A percentile compares a stretch with the other conserved stretches of the same genome.
These are phyloP conservation scores for Lithobates sylvaticus DNA, from an alignment of 2,797 vertebrate genomes.

Conservation along the genomic window DNA sequence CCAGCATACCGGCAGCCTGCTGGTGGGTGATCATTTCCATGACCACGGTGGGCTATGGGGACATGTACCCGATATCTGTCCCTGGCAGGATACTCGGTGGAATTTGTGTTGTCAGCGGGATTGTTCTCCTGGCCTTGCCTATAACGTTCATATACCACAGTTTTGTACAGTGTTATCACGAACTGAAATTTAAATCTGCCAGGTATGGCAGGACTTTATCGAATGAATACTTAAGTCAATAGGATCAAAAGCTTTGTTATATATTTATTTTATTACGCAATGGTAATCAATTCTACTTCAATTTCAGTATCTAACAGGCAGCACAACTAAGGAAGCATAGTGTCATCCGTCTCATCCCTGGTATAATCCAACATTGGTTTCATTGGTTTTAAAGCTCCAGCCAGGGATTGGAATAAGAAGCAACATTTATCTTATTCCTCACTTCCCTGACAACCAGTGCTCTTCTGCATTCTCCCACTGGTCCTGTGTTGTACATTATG, in stretches of 20 bases:
- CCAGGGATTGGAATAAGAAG: too few species aligned
- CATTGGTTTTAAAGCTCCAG: too few species aligned
- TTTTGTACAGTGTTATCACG: slow-evolving; percentile 98
- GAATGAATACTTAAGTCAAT: slow-evolving; percentile 85
- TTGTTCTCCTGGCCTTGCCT: slow-evolving; percentile 94
- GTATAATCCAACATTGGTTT: too few species aligned
- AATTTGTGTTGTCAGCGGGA: slow-evolving; percentile 97
- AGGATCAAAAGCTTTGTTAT: slow-evolving; percentile 52
- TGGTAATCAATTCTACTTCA: slow-evolving; percentile 14
- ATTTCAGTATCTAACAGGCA: background rate
- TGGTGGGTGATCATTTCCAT: slow-evolving; percentile 99
- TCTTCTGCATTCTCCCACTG: too few species aligned
- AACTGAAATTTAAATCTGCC: slow-evolving; percentile 94
- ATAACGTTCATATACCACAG: slow-evolving; percentile 99
- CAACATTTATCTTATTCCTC: too few species aligned
- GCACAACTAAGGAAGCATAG: background rate
- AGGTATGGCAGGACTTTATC: slow-evolving; percentile 90
- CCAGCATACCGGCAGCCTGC: slow-evolving; percentile 97
- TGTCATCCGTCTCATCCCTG: background rate
- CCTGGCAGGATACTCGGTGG: slow-evolving; percentile 96
- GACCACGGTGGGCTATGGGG: slow-evolving; percentile 98
- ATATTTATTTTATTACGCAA: slow-evolving; percentile 45
- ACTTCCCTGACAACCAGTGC: too few species aligned
- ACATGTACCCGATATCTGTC: slow-evolving; percentile 95
- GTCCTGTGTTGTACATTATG: too few species aligned